Base-by-base conservation (phyloP, 2,113 vertebrate genomes). In the Stigmatopora argus region DNA sequence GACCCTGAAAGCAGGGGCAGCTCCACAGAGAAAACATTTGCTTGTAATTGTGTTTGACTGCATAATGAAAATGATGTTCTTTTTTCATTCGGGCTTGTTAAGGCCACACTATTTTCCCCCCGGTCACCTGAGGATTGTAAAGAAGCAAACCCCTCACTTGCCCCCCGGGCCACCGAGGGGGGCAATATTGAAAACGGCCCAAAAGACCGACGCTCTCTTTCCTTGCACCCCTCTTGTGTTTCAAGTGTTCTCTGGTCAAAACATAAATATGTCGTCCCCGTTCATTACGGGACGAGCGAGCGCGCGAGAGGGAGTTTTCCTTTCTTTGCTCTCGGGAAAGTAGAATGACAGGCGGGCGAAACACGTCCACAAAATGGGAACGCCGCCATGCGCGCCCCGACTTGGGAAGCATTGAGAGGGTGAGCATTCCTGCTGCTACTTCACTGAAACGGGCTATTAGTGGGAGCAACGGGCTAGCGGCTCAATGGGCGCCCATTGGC, bases 31-130 rank as follows among this genome's bases (percentile, higher is more conserved):
- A 96, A 98, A 99, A 99, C 95, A 97, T 97, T 96, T 94, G 94
- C 94, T 98, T 97, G 94, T 96, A 98, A 99, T 99, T 96, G 96
- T 96, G 95, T 97, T 96, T 96, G 96, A 96, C 96, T 94, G 94
- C 93, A 95, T 95, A 97, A 98, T 96, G 94, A 97, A 97, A 97
- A 99, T 96, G 95, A 98, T 98, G 95, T 98, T 99, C 96, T 97
- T 99, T 99, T 99, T 94, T 91, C 95, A 95, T 94, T 90, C 93
- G 91, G 93, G 94, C 95, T 97, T 95, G 94, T 96, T 94, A 96
- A 97, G 93, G 94, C 93, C 93, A 93, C 85, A 92, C 92, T 94
- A 86, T 89, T 89, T 86, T 85, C 83, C 85, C 38, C 81, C 86
- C 93, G 94, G 93, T 95, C 93, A 94, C 91, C 92, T 90, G 93